These are phyloP conservation scores for Peribatodes rhomboidaria DNA, from an alignment of 2,888 invertebrate genomes.

Conservation along the genomic window DNA sequence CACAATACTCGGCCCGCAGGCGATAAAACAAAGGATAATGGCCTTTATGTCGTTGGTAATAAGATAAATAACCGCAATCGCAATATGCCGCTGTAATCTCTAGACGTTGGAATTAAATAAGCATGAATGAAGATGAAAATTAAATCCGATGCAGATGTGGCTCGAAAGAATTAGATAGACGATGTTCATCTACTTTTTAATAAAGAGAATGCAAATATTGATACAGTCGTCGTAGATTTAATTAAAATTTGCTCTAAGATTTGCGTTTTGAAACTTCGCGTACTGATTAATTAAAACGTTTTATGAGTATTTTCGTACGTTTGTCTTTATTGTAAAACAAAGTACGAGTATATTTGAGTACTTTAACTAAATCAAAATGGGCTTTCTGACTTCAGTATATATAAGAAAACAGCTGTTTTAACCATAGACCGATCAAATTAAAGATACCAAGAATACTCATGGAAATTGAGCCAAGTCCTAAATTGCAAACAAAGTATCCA, in stretches of 20 bases:
- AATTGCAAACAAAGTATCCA: no score
- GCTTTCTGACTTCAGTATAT: neutral
- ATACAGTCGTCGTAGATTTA: constrained; percentile 1
- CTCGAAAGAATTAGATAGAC: constrained; percentile 45
- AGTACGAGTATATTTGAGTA: neutral
- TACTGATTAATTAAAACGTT: neutral
- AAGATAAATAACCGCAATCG: constrained; percentile 72
- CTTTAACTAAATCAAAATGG: neutral
- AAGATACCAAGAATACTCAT: no score
- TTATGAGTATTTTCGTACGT: neutral
- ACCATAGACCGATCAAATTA: no score
- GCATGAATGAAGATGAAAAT: constrained; percentile 63
- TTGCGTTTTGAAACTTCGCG: neutral
- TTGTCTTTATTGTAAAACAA: neutral
- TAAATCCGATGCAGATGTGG: constrained; percentile 53
- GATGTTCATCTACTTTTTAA: constrained; percentile 7
- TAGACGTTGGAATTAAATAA: constrained; percentile 61
- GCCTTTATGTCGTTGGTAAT: constrained; percentile 68
- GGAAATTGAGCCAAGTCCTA: no score
- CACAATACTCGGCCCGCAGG: constrained; percentile 66
- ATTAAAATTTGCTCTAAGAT: neutral
- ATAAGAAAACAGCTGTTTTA: neutral
- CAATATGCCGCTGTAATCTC: constrained; percentile 60
- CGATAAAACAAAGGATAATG: constrained; percentile 78
- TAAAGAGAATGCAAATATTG: constrained; percentile 15